Evolutionary conservation across 1,140 invertebrate species (phyloP), one percentile per base, ranked within the genome.

Genomic region (Melanaphis sacchari): DNA sequence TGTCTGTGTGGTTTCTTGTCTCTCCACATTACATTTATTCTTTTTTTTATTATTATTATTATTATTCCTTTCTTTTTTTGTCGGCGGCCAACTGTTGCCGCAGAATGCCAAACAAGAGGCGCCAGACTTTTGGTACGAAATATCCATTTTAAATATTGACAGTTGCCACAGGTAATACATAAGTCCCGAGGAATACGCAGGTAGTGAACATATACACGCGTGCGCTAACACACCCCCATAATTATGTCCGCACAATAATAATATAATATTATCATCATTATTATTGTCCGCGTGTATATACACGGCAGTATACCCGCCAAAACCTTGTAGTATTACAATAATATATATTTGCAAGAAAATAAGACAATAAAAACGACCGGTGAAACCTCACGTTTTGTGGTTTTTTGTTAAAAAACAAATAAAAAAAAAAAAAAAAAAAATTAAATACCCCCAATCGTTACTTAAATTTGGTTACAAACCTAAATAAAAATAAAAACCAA

Each of bases 61-160:
- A 66, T 90, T 90, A 40, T 41, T 90, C 40, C 52, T 54, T 90
- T 90, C 54, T 92, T 52, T 84, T 93, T 82, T 85, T 84, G 91
- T 82, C 91, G 91, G 91, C 43, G 91, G 46, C 81, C 66, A 82
- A 81, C 91, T 84, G 81, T 82, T 93, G 91, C 81, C 91, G 91
- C 91, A 93, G 91, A 93, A 93, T 93, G 91, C 91, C 91, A 93
- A 93, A 93, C 91, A 93, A 93, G 91, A 93, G 91, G 91, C 91
- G 91, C 91, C 91, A 93, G 91, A 93, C 91, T 93, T 93, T 93
- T 84, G 81, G 91, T 93, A 93, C 91, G 91, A 93, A 93, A 93
- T 93, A 93, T 93, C 91, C 91, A 93, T 93, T 93, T 93, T 93
- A 93, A 93, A 93, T 93, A 93, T 93, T 93, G 91, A 93, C 91